These are phyloP conservation scores for Tetrapedia diversipes DNA, from an alignment of 2,888 invertebrate genomes.

Conservation along the genomic window DNA sequence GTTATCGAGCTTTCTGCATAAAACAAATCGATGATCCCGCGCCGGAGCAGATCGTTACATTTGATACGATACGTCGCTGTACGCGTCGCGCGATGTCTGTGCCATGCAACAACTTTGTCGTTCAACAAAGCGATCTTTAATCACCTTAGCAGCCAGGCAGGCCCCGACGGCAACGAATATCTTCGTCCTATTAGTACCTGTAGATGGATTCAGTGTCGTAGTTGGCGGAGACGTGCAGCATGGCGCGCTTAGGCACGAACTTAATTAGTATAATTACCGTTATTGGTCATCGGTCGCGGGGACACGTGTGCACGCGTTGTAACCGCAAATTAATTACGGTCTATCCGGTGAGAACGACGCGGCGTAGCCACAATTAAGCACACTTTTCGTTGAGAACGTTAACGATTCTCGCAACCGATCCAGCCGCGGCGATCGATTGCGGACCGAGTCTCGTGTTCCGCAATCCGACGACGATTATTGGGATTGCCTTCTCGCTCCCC, in stretches of 20 bases:
- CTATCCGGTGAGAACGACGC: slow-evolving; percentile 43
- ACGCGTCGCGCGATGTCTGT: no score
- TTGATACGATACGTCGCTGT: no score
- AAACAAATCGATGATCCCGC: no score
- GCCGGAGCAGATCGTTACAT: no score
- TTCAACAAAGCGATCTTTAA: background rate
- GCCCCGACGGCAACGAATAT: background rate
- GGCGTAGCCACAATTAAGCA: slow-evolving; percentile 54
- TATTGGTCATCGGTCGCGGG: slow-evolving; percentile 66
- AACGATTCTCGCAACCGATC: slow-evolving; percentile 28
- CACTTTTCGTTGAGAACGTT: slow-evolving; percentile 51
- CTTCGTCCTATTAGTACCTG: slow-evolving; percentile 6
- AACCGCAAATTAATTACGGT: slow-evolving; percentile 67
- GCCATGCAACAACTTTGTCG: background rate
- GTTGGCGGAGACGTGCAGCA: slow-evolving; percentile 15
- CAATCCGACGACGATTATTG: background rate
- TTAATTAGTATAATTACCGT: slow-evolving; percentile 71
- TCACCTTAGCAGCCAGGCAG: background rate
- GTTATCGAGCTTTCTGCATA: background rate
- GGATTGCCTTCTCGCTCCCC: background rate
- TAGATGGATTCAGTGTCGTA: slow-evolving; percentile 15
- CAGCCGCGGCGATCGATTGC: slow-evolving; percentile 6
- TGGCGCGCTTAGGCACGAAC: slow-evolving; percentile 55
- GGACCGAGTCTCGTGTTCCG: background rate
- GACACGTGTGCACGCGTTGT: slow-evolving; percentile 59